Evolutionary conservation across 2,888 invertebrate genomes (phyloP), one percentile per base, ranked within the genome.

Genomic region (Smittia aterrima): DNA sequence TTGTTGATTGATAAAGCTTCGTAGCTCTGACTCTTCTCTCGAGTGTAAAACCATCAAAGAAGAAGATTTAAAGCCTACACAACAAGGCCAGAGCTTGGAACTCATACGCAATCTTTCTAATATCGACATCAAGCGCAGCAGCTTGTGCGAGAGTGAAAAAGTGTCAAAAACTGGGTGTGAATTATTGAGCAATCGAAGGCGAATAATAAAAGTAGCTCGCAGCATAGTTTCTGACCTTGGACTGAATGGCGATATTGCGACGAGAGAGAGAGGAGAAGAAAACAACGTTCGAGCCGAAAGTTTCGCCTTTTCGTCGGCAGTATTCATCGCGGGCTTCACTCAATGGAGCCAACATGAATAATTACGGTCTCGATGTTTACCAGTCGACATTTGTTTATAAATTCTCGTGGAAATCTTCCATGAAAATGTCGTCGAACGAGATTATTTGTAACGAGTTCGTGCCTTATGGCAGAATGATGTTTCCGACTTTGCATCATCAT

Each of bases 211-310:
- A 20, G 58, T 11, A 47, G 16, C 18, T 58, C 24, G 27, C 53
- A 71, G 24, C 38, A 58, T 70, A 27, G 6, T 25, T 71, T 66
- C n/a, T 38, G 71, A 58, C 71, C 71, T 71, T 71, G 71, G 71
- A 71, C 32, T 71, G 53, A 71, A 53, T 13, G 27, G 64, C 58
- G n/a, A 18, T 47, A 18, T 47, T 47, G 22, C 16, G 64, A 20
- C 58, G 27, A 13, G 64, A 20, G 58, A 18, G 2, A 3, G 58
- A 22, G 3, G 58, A 22, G 18, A 58, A 7, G 58, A 18, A 58
- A 58, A 18, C 27, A 64, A 64, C n/a, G 16, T 16, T 27, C 9
- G 27, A 64, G 25, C 25, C 25, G 11, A 64, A 18, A 47, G 53
- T 2, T 47, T 47, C 18, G 32, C 53, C 18, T 13, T 47, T n/a